phyloP scores from a whole-genome alignment of 2,888 invertebrate genomes.

The Neoascia interrupta region DNA sequence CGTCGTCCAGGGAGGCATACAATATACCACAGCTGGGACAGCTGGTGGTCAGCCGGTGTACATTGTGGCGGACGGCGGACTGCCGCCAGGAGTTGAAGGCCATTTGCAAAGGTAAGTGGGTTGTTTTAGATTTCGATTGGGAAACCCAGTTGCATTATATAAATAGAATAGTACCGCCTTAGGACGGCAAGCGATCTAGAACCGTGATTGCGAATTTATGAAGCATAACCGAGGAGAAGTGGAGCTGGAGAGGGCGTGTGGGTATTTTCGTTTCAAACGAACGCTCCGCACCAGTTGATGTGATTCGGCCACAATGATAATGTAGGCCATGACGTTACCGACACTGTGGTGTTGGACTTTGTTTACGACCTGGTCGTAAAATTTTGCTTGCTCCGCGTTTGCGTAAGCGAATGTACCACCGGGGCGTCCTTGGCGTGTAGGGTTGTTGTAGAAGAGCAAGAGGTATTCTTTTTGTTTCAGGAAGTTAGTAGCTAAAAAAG shows the following conservation, averaged over 20 bases:
- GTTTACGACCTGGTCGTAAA: slow-evolving; percentile 61
- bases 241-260: slow-evolving; percentile 56
- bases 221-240: slow-evolving; percentile 48
- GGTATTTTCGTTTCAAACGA: slow-evolving; percentile 56
- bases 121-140: slow-evolving; percentile 16
- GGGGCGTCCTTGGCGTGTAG: slow-evolving; percentile 37
- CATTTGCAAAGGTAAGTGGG: slow-evolving; percentile 79
- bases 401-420: slow-evolving; percentile 49
- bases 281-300: slow-evolving; percentile 19
- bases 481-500: slow-evolving; percentile 29
- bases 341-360: slow-evolving; percentile 33
- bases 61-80: slow-evolving; percentile 77
- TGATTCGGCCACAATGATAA: slow-evolving; percentile 48
- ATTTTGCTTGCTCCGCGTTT: slow-evolving; percentile 48
- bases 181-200: slow-evolving; percentile 7
- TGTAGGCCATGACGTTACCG: slow-evolving; percentile 54
- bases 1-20: slow-evolving; percentile 79
- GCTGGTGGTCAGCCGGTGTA: slow-evolving; percentile 79
- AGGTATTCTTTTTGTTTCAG: slow-evolving; percentile 21
- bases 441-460: not conserved
- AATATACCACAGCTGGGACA: slow-evolving; percentile 77
- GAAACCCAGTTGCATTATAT: slow-evolving; percentile 27
- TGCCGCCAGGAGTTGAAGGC: slow-evolving; percentile 77
- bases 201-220: slow-evolving; percentile 61
- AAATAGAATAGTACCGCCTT: slow-evolving; percentile 27